Evolutionary conservation across 1,140 invertebrate species (phyloP).

Genomic region (Globodera rostochiensis): DNA sequence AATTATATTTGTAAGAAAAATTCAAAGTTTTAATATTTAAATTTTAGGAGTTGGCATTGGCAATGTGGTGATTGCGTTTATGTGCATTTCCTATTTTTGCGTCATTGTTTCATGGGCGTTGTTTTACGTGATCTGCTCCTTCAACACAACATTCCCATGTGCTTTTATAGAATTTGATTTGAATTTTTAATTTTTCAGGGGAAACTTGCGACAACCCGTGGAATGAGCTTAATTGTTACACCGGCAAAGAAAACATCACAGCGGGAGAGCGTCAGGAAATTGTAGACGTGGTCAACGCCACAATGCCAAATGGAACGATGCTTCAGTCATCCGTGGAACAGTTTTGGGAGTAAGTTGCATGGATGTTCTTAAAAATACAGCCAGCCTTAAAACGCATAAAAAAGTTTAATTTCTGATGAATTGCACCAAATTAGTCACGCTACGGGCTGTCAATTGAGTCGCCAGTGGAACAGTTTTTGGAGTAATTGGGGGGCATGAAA

Average conservation of each 20-base stretch:
- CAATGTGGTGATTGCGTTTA: slow-evolving; percentile 64
- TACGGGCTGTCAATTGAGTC: no score
- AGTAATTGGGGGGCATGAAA: not conserved
- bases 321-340: slow-evolving; percentile 62
- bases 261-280: no score
- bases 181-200: slow-evolving; percentile 62
- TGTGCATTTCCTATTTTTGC: slow-evolving; percentile 81
- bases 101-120: slow-evolving; percentile 90
- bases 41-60: slow-evolving; percentile 62
- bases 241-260: no score
- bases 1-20: not conserved
- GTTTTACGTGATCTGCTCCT: slow-evolving; percentile 88
- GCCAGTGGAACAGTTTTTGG: slow-evolving; percentile 60
- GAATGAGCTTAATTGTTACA: slow-evolving; percentile 52
- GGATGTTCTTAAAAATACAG: no score
- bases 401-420: no score
- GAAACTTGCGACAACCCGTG: slow-evolving; percentile 81
- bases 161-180: not conserved
- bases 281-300: no score
- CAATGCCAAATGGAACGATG: no score
- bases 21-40: slow-evolving; percentile 8
- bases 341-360: slow-evolving; percentile 59
- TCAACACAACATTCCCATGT: slow-evolving; percentile 82
- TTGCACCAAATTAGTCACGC: no score
- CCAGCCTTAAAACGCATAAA: no score